Base-by-base conservation (phyloP, 2,113 vertebrate genomes). In the Guaruba guarouba region DNA sequence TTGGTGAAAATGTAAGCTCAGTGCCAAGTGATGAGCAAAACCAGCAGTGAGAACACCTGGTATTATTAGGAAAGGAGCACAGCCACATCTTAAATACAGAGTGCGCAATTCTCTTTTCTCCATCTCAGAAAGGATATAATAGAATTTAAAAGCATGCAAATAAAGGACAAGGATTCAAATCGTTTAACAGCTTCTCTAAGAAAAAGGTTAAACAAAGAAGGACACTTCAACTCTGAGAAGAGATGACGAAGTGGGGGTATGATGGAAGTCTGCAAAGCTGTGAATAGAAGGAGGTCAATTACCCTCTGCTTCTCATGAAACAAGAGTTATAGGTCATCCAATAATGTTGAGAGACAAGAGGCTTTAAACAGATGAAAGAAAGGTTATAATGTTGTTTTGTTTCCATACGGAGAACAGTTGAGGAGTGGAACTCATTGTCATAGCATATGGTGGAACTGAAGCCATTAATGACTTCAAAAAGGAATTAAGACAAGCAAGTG, bases 391-490 rank as follows among this genome's bases (percentile, higher is more conserved):
- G 52, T 37, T 31, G n/a, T 49, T 77, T 86, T 71, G n/a, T 81
- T 93, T 63, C 61, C 25, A 10, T 81, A 43, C 0, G 10, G 43
- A 46, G 23, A 28, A 39, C 13, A 24, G 54, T 61, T 74, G 76
- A 73, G 49, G 28, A 93, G 23, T 67, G 16, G 62, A 81, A 35
- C 33, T 71, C 48, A 16, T 41, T 79, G 92, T 84, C 43, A 71
- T 51, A 51, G 23, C n/a, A 70, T 94, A 88, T 33, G 46, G 61
- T n/a, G 43, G 71, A 70, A 68, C 35, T 70, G 77, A 93, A 93
- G 93, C 68, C 29, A 33, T 44, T 67, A 90, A 57, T 37, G 6
- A 63, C 49, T 93, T 92, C 79, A 94, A 88, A 96, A 93, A 75
- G 37, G 46, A 90, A 28, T 86, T 57, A 57, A 57, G 68, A 57